Evolutionary conservation across 2,113 vertebrate genomes (phyloP).

Genomic region (Carettochelys insculpta): DNA sequence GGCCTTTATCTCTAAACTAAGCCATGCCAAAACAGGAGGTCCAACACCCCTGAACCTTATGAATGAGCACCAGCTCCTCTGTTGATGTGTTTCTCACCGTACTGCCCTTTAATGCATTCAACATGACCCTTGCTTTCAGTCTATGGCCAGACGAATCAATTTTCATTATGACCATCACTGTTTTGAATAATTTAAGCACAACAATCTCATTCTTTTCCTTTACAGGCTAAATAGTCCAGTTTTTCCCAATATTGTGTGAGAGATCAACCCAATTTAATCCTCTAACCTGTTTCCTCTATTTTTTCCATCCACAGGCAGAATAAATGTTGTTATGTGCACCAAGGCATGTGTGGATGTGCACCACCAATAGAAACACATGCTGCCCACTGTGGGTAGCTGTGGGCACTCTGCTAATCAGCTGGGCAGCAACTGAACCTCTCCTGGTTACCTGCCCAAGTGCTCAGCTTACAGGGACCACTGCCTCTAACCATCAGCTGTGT

Average conservation of each 20-base stretch:
- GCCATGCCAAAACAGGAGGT: not conserved
- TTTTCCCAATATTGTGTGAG: not conserved
- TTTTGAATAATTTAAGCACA: not conserved
- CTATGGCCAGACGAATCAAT: not conserved
- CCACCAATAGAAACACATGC: too few relatives aligned
- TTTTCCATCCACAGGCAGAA: too few relatives aligned
- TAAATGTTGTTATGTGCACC: too few relatives aligned
- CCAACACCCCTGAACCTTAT: not conserved
- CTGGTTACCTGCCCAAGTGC: too few relatives aligned
- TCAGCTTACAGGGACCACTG: too few relatives aligned
- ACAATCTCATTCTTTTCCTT: not conserved
- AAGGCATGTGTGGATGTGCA: too few relatives aligned
- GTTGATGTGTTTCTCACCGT: not conserved
- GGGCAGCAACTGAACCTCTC: too few relatives aligned
- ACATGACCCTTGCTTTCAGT: not conserved
- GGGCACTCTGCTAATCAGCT: too few relatives aligned
- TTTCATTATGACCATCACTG: not conserved
- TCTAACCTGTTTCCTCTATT: too few relatives aligned
- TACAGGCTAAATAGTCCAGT: not conserved
- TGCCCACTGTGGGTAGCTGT: too few relatives aligned
- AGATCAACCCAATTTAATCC: not conserved
- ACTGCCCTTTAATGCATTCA: not conserved
- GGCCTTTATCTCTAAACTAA: not conserved
- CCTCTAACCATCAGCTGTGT: not conserved
- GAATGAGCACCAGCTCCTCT: not conserved